phyloP scores from a whole-genome alignment of 2,888 invertebrate genomes.

The Euplagia quadripunctaria region DNA sequence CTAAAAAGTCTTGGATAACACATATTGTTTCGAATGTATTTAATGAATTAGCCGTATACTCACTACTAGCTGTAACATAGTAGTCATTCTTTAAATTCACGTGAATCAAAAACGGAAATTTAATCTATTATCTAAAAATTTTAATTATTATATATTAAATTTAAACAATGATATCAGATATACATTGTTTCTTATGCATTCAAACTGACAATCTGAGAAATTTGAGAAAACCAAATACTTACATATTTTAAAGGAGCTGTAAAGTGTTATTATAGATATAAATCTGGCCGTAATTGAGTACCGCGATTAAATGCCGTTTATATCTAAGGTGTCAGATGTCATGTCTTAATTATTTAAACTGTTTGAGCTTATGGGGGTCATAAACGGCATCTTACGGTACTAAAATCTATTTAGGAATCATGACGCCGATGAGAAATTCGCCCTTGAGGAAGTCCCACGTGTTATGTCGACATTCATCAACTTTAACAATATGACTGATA shows the following conservation, averaged over 20 bases:
- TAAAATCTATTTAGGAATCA: constrained; percentile 2
- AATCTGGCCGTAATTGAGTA: not conserved
- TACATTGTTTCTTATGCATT: too few species aligned
- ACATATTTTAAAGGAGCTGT: not conserved
- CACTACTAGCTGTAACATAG: too few species aligned
- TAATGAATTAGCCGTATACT: too few species aligned
- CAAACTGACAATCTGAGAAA: too few species aligned
- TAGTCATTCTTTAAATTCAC: too few species aligned
- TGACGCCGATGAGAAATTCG: not conserved
- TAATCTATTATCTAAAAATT: too few species aligned
- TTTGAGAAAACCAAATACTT: not conserved
- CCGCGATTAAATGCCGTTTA: not conserved
- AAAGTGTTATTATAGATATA: too few species aligned
- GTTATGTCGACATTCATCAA: not conserved
- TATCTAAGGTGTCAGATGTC: not conserved
- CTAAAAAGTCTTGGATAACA: too few species aligned
- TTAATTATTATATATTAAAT: too few species aligned
- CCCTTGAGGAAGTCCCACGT: not conserved
- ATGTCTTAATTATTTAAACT: constrained; percentile 1
- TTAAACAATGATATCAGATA: too few species aligned
- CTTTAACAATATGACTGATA: not conserved
- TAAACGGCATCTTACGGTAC: not conserved
- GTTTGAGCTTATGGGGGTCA: not conserved
- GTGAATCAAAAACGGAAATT: too few species aligned
- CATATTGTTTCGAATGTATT: too few species aligned